Base-by-base conservation (phyloP, 1,140 invertebrate genomes). In the Oreohelix idahoensis region DNA sequence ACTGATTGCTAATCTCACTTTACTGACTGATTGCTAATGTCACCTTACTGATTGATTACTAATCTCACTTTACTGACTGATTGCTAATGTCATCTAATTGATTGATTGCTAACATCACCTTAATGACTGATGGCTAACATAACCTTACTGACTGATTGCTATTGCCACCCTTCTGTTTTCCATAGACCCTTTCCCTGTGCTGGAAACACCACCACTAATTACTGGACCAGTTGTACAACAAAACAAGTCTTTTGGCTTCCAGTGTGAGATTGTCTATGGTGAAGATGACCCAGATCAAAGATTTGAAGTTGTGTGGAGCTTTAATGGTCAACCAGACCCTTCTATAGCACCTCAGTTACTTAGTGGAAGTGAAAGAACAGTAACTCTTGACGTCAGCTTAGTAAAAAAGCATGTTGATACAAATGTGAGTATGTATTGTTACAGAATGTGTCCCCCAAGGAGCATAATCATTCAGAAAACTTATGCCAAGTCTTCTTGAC, bases 231-330 rank as follows among this genome's bases (percentile, higher is more conserved):
- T 1, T 15, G 10, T 71, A 5, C 70, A 13, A 38, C 20, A 11
- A 71, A 35, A 36, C 2, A 74, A 83, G 29, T 75, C 79, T 5
- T 83, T 85, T 23, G 79, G 83, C 29, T 87, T 87, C 58, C 75
- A 85, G 4, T 87, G 86, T 76, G 53, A 76, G n/a, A 75, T 87
- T 35, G 49, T 77, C 49, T 85, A 77, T 38, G 79, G 78, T 4
- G 71, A 69, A 4, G 73, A 85, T 26, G 80, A 86, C 38, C 75
- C 83, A 1, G 80, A 83, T 79, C 85, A 84, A 23, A 79, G 58
- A 23, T 87, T 87, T 51, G 81, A 82, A 32, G 85, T 87, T 29
- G 76, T 80, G 20, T 87, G 84, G 86, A 87, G 81, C 26, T 82
- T 84, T 23, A 83, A 85, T 80, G 84, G 83, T 0, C 10, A 81